Conservation (phyloP, 2,797 vertebrate genomes). For the Centroberyx gerrardi region DNA sequence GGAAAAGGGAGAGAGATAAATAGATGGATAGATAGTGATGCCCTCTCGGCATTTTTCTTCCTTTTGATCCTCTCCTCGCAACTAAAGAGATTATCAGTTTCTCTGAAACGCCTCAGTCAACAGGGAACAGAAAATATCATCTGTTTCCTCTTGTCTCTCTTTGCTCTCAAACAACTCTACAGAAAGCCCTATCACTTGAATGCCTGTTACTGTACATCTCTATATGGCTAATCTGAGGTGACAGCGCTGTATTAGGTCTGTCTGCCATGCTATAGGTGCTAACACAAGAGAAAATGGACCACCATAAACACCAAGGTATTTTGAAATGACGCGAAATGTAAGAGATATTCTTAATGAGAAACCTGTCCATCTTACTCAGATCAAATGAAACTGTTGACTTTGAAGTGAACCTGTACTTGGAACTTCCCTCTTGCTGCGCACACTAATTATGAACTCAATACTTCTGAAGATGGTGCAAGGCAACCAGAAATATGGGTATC, state of each 20-base stretch:
- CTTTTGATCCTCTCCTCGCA: conserved; percentile 70
- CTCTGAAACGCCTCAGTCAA: conserved; percentile 71
- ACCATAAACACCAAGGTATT: not conserved
- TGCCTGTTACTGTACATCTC: conserved; percentile 24
- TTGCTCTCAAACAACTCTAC: conserved; percentile 46
- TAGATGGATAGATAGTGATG: conserved; percentile 68
- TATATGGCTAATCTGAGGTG: conserved; percentile 28
- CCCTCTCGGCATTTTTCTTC: conserved; percentile 63
- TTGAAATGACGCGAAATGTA: not conserved
- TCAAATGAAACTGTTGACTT: conserved; percentile 6
- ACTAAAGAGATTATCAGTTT: conserved; percentile 74
- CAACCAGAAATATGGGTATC: conserved; percentile 1
- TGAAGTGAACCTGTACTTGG: conserved; percentile 4
- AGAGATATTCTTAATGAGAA: not conserved
- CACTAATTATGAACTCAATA: conserved; percentile 11
- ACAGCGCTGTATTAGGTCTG: not conserved
- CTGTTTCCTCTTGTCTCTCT: conserved; percentile 55
- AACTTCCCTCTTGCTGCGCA: not conserved
- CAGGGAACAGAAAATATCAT: conserved; percentile 63
- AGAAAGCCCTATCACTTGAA: conserved; percentile 31
- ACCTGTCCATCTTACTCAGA: conserved; percentile 1
- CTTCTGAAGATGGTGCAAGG: not conserved
- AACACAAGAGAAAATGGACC: not conserved
- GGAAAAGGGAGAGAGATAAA: conserved; percentile 58
- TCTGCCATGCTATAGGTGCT: not conserved